These are phyloP conservation scores for Thalassarche chlororhynchos DNA, from an alignment of 2,113 vertebrate species.

Conservation along the genomic window DNA sequence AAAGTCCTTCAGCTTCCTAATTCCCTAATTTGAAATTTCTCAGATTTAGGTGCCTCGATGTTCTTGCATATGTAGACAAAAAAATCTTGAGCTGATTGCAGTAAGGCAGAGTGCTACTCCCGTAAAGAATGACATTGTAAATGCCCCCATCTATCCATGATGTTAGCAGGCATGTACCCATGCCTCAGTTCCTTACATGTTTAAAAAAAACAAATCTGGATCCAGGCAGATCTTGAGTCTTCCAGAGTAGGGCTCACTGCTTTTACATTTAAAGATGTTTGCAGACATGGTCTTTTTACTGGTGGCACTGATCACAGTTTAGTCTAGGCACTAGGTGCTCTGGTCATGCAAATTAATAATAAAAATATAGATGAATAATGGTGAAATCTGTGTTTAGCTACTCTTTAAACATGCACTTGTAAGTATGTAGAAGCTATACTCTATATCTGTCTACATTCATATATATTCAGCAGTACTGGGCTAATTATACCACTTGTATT, in stretches of 20 bases:
- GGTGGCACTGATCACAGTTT: not conserved
- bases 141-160: not conserved
- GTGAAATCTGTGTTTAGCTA: not conserved
- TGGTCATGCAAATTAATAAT: not conserved
- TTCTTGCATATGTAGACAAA: not conserved
- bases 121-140: not conserved
- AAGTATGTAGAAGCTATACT: not conserved
- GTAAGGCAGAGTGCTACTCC: not conserved
- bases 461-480: not conserved
- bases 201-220: not conserved
- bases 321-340: not conserved
- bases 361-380: not conserved
- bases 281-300: not conserved
- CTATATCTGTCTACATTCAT: not conserved
- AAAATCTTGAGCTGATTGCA: not conserved
- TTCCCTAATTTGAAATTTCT: not conserved
- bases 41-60: rapidly evolving
- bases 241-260: not conserved
- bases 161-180: not conserved
- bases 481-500: conserved; percentile 9
- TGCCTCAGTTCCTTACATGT: not conserved
- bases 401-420: not conserved
- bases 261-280: not conserved
- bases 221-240: not conserved
- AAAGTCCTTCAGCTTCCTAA: not conserved